Base-by-base conservation (phyloP, 2,888 invertebrate species). In the Drosophila nr. perissopoda region DNA sequence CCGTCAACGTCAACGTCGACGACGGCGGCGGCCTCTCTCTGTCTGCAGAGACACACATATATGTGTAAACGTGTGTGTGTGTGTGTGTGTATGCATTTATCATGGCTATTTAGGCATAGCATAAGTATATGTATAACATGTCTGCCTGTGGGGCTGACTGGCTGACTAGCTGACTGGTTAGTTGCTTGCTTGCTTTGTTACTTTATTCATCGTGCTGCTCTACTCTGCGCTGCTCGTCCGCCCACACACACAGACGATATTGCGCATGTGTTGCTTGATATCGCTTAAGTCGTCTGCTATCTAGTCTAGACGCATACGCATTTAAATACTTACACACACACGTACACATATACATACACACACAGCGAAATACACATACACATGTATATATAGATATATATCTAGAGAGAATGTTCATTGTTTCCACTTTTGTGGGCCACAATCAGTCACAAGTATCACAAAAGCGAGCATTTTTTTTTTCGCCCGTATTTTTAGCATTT, bases 251-350 rank as follows among this genome's bases (percentile, higher is more conserved):
- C 42, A 80, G 78, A 78, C 82, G 82, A 64, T 73, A 61, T 73
- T 83, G 87, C 87, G 80, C 89, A 87, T 86, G 79, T 86, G 75
- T 38, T 56, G 54, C 72, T 76, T 73, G 74, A 38, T 90, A 81
- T 85, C 82, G 81, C 89, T 90, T 87, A 90, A 88, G 87, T 90
- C 85, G 91, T 91, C 91, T 91, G 91, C 89, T 91, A 89, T 90
- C 91, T 90, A 84, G 91, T 91, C 91, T 91, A 91, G 91, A 91
- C 91, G 76, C 70, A 78, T 76, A 78, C 76, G 72, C 73, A 72
- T 65, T 69, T 56, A 54, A 61, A 53, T 48, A 68, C 40, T 58
- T 54, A 63, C n/a, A 53, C 63, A 51, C 34, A 61, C 40, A n/a
- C 45, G 51, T 4, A 21, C 62, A 53, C 40, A 72, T 49, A 63